These are phyloP conservation scores for Aphyosemion australe DNA, from an alignment of 2,113 vertebrate genomes.

Conservation along the genomic window DNA sequence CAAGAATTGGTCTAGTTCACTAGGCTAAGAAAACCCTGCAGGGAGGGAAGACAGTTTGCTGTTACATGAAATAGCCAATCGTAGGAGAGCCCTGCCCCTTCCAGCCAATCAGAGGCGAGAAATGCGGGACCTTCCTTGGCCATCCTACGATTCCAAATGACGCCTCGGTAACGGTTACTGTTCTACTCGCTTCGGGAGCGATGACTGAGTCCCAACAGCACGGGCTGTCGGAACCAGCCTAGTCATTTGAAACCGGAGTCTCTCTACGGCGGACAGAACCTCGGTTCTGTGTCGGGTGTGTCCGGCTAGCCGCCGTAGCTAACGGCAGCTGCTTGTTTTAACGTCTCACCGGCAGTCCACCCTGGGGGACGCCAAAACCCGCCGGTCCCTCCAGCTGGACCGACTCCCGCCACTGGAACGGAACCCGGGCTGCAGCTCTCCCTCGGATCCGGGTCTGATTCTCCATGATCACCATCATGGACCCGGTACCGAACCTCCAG, in stretches of 20 bases:
- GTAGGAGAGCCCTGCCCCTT: too few species aligned
- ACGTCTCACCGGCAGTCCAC: background rate
- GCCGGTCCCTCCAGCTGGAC: too few species aligned
- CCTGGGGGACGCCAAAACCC: too few species aligned
- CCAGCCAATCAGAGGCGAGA: too few species aligned
- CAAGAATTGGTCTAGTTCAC: too few species aligned
- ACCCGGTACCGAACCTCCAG: background rate
- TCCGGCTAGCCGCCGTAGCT: conserved; percentile 27
- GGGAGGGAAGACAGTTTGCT: too few species aligned
- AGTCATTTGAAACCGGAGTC: background rate
- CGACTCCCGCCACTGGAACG: too few species aligned
- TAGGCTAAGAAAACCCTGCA: too few species aligned
- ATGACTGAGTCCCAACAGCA: background rate
- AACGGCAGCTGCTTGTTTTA: conserved; percentile 9
- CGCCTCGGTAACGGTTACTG: conserved; percentile 1
- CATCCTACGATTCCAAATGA: too few species aligned
- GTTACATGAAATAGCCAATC: too few species aligned
- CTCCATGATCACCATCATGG: conserved; percentile 48
- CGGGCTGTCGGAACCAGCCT: background rate
- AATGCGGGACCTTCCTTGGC: too few species aligned
- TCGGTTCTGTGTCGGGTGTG: conserved; percentile 6
- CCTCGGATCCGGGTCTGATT: background rate
- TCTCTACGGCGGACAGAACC: conserved; percentile 12
- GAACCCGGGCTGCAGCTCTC: too few species aligned
- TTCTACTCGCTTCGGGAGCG: background rate